Conservation (phyloP, 2,797 vertebrate genomes). For the Poecilia picta region DNA sequence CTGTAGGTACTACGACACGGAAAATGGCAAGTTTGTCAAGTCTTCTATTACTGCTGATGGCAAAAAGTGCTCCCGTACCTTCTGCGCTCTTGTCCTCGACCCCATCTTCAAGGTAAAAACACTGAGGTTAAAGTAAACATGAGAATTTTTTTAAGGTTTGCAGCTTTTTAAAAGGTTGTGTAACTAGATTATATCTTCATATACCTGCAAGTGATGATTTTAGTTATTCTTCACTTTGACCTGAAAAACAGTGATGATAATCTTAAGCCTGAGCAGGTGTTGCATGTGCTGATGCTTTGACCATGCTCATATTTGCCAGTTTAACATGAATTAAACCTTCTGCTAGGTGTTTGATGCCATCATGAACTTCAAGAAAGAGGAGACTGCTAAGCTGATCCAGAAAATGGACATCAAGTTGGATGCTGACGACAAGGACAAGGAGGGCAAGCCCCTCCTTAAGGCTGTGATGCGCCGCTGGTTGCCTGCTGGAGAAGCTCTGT, state of each 20-base stretch:
- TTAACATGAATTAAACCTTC: neutral
- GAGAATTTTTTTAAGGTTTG: neutral
- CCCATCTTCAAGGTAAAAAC: constrained; percentile 90
- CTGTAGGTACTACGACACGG: constrained; percentile 85
- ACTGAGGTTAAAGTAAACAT: neutral
- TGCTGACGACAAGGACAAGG: constrained; percentile 90
- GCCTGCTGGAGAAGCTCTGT: constrained; percentile 92
- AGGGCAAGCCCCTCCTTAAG: constrained; percentile 94
- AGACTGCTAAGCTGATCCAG: constrained; percentile 87
- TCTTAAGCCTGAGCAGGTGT: constrained; percentile 73
- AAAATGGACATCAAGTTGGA: constrained; percentile 95
- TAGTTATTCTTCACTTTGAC: constrained; percentile 98
- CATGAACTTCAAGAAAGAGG: constrained; percentile 95
- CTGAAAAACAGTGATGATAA: constrained; percentile 91
- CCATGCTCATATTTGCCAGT: neutral
- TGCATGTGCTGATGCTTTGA: neutral
- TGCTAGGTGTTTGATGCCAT: constrained; percentile 91
- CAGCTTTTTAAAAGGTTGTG: neutral
- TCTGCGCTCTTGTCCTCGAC: constrained; percentile 90
- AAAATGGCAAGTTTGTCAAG: constrained; percentile 89
- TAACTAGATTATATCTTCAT: neutral
- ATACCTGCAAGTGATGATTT: constrained; percentile 85
- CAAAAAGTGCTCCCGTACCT: constrained; percentile 86
- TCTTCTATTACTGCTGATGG: constrained; percentile 77
- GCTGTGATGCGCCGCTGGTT: constrained; percentile 97